Conservation (phyloP, 2,888 invertebrate species). For the Oxycera nigricornis region DNA sequence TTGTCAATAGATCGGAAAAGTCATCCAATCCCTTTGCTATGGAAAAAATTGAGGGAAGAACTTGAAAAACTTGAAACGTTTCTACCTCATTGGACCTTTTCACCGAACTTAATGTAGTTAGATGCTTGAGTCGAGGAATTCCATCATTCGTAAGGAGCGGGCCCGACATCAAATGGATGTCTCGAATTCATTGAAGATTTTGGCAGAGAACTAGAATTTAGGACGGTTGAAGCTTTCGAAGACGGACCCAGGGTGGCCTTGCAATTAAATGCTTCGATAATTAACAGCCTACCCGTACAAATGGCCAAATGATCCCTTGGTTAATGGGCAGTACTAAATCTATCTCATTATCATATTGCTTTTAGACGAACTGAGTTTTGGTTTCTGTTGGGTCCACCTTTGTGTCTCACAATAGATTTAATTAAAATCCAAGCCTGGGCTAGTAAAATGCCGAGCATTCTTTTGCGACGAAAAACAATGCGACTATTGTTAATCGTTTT, state of each 20-base stretch:
- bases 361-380: neutral
- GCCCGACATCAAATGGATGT: neutral
- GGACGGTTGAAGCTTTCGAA: neutral
- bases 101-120: neutral
- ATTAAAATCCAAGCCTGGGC: too few relatives aligned
- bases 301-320: conserved; percentile 24
- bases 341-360: conserved; percentile 43
- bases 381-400: too few relatives aligned
- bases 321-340: conserved; percentile 35
- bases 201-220: neutral
- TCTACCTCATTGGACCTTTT: conserved; percentile 18
- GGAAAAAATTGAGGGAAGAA: neutral
- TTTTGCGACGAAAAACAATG: too few relatives aligned
- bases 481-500: too few relatives aligned
- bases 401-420: too few relatives aligned
- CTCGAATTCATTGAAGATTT: neutral
- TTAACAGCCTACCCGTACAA: conserved; percentile 39
- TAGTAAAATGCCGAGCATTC: too few relatives aligned
- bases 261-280: conserved; percentile 43
- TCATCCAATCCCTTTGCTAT: neutral
- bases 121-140: neutral
- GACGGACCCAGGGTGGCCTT: conserved; percentile 27
- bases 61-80: neutral
- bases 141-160: neutral
- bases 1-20: conserved; percentile 26